Base-by-base conservation (phyloP, 2,888 invertebrate genomes). In the Hedychridium roseum region DNA sequence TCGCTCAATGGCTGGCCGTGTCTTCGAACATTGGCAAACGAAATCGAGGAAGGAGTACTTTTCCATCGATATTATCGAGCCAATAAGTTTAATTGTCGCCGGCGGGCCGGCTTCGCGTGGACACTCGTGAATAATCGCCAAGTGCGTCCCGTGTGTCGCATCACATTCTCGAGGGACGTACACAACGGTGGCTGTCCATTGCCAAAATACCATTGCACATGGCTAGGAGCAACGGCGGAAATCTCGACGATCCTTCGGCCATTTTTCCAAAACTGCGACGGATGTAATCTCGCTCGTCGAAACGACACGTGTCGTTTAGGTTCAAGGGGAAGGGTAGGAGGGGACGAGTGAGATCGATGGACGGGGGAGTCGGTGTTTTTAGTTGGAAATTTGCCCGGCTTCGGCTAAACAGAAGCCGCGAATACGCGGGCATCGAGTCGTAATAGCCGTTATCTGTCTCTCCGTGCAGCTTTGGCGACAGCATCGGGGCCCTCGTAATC, bases 401-500 rank as follows among this genome's bases (percentile, higher is more conserved):
- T 12, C n/a, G 20, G 2, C 15, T 14, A 15, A 27, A 15, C 9
- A 12, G 44, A 30, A 9, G 31, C 12, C 15, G 44, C 34, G 45
- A 17, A 11, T 31, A n/a, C 45, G 15, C 18, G 17, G 28, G 35
- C 27, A 28, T 27, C 35, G 43, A 40, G 41, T 43, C 46, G 40
- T 41, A 42, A 42, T 31, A 42, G 28, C 34, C 47, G 30, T 40
- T 50, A 50, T 52, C 43, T 35, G 20, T 15, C 9, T 11, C 12
- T 44, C 34, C 39, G 36, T 27, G 37, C 30, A 9, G 34, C 34
- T 56, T 44, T 52, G 34, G 42, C 41, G 39, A 52, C 49, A 44
- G 42, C 49, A 58, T 59, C 44, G 32, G 20, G n/a, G n/a, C 30
- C 21, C 36, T 20, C 43, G 46, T 57, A 58, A 58, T 58, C 57